Evolutionary conservation across 2,888 invertebrate species (phyloP), one percentile per base, ranked within the genome.

Genomic region (Tinea pellionella): DNA sequence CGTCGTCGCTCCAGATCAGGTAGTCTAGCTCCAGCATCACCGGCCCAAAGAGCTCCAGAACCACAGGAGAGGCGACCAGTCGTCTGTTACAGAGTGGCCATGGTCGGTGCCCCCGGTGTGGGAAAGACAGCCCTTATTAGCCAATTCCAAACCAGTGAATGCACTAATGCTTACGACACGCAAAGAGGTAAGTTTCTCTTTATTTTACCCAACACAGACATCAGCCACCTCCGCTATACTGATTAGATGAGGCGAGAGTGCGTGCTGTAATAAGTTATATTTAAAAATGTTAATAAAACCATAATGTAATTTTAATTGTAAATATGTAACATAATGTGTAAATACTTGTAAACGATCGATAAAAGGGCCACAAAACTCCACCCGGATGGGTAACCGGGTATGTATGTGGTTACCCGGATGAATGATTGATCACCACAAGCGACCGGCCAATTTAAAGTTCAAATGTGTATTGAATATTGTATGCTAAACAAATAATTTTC

Each of bases 111-210:
- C 0, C 90, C 91, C 4, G 94, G 94, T 0, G 95, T 95, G 42
- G 96, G 96, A 59, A 96, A 96, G 80, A 93, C 94, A 0, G 94
- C 96, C 0, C 89, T 96, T 8, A 91, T 95, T 75, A 93, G 93
- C 69, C 96, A 96, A 82, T 95, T 97, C 73, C 95, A 95, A 89
- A 96, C 97, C 62, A 96, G 96, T 67, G 97, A 97, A 75, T 96
- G 96, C 76, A 96, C 96, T 72, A 96, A 97, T 74, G 96, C 96
- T 30, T 97, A 97, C 76, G 96, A 97, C 70, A 90, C 95, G 70
- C 95, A 92, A 66, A 90, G 93, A 88, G 95, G 95, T 81, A 11
- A 66, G 76, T 71, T 29, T 9, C 2, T 56, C 4, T 30, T 30
- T n/a, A n/a, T n/a, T n/a, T n/a, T n/a, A n/a, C n/a, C n/a, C n/a